These are phyloP conservation scores for Globodera rostochiensis DNA, from an alignment of 1,140 invertebrate genomes.

Conservation along the genomic window DNA sequence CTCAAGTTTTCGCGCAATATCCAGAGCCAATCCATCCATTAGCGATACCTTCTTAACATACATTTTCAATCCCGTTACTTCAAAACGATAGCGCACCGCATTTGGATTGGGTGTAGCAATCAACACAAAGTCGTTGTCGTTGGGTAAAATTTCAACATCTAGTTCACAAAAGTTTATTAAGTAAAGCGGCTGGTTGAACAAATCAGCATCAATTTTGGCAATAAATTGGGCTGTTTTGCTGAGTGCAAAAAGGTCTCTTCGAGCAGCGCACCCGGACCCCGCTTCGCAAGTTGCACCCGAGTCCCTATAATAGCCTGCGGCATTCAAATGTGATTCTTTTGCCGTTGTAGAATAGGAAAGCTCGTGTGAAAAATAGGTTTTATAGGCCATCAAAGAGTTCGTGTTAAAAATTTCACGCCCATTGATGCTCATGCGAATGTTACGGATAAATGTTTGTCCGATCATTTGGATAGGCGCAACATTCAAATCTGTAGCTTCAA, in stretches of 20 bases:
- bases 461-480: too few species aligned
- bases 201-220: too few species aligned
- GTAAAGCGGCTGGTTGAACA: too few species aligned
- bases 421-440: neutral
- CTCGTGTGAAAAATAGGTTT: neutral
- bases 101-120: neutral
- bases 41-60: conserved; percentile 6
- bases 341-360: neutral
- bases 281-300: neutral
- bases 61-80: neutral
- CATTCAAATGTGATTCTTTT: conserved; percentile 10
- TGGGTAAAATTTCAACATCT: conserved; percentile 9
- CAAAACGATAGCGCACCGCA: conserved; percentile 1
- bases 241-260: neutral
- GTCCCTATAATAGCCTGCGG: conserved; percentile 11
- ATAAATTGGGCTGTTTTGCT: neutral
- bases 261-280: neutral
- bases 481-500: too few species aligned
- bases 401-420: too few species aligned
- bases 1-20: conserved; percentile 24
- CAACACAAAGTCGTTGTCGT: conserved; percentile 1
- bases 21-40: conserved; percentile 25
- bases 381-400: too few species aligned
- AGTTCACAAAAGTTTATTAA: neutral
- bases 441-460: too few species aligned